A percentile compares a stretch with the other conserved stretches of the same genome.
Evolutionary conservation across 2,113 vertebrate species (phyloP).

Genomic region (Ammospiza nelsoni): DNA sequence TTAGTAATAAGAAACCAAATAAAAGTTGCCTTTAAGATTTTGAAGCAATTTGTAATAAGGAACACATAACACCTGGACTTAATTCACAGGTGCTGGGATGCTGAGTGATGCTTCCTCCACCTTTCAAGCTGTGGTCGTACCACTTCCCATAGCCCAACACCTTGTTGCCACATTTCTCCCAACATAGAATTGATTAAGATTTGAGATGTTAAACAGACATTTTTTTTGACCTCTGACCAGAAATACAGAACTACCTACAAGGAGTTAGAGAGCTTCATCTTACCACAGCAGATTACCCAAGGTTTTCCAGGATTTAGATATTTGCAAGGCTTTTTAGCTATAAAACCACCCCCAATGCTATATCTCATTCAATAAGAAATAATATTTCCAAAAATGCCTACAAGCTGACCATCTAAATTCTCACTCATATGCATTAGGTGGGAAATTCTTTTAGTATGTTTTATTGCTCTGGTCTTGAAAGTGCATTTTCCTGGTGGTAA

Average conservation of each 20-base stretch:
- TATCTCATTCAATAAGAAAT: neutral
- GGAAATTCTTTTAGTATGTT: neutral
- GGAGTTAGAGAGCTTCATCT: neutral
- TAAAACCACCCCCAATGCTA: neutral
- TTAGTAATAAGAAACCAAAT: neutral
- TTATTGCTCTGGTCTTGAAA: neutral
- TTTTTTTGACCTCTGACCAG: neutral
- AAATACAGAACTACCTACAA: neutral
- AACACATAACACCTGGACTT: neutral
- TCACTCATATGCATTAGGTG: neutral
- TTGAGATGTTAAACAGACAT: slow-evolving; percentile 34
- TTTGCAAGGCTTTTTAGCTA: neutral
- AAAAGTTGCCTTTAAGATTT: neutral
- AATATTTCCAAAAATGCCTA: neutral
- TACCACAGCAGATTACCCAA: neutral
- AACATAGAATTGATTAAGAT: neutral
- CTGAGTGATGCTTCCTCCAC: neutral
- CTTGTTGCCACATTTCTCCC: slow-evolving; percentile 27
- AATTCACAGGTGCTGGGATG: neutral
- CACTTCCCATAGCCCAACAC: neutral
- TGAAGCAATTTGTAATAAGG: neutral
- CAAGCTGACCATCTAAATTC: neutral
- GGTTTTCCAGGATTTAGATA: neutral
- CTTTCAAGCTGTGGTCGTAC: neutral
- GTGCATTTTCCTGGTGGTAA: neutral